Percentiles rank a stretch among this genome's conserved stretches.
Evolutionary conservation across 2,888 invertebrate genomes (phyloP).

Genomic region (Sesia bembeciformis): DNA sequence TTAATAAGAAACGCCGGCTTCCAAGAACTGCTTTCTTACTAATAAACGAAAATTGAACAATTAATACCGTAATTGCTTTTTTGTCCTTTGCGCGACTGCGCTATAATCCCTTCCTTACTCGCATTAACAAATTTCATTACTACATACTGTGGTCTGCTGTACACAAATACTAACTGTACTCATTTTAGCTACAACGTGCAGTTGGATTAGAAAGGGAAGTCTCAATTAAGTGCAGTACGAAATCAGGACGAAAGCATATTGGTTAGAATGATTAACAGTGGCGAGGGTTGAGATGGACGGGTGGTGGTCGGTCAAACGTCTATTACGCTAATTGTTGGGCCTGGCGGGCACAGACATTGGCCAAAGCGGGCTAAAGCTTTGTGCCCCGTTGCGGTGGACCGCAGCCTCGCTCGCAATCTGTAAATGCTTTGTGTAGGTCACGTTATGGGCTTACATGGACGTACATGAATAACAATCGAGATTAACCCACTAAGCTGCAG

Average conservation of each 20-base stretch:
- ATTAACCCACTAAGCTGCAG: constrained; percentile 15
- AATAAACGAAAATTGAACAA: no score
- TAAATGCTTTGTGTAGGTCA: constrained; percentile 42
- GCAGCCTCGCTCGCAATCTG: constrained; percentile 41
- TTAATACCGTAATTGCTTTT: no score
- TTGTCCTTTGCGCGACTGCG: no score
- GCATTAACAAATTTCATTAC: no score
- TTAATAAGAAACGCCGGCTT: no score
- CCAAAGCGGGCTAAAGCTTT: constrained; percentile 39
- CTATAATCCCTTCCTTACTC: no score
- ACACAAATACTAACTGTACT: no score
- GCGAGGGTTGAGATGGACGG: constrained; percentile 5
- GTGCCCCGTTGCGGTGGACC: constrained; percentile 31
- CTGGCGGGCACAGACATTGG: constrained; percentile 26
- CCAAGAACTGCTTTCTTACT: no score
- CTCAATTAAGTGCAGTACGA: neutral
- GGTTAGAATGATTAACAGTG: neutral
- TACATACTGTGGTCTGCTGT: no score
- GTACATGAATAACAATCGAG: constrained; percentile 17
- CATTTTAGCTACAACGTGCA: no score
- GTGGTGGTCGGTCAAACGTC: constrained; percentile 29
- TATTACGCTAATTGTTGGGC: constrained; percentile 44
- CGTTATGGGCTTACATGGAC: constrained; percentile 33
- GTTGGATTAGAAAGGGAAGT: no score
- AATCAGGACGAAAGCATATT: neutral